These are phyloP conservation scores for Drosophila pallidifrons DNA, from an alignment of 1,140 invertebrate species.

Conservation along the genomic window DNA sequence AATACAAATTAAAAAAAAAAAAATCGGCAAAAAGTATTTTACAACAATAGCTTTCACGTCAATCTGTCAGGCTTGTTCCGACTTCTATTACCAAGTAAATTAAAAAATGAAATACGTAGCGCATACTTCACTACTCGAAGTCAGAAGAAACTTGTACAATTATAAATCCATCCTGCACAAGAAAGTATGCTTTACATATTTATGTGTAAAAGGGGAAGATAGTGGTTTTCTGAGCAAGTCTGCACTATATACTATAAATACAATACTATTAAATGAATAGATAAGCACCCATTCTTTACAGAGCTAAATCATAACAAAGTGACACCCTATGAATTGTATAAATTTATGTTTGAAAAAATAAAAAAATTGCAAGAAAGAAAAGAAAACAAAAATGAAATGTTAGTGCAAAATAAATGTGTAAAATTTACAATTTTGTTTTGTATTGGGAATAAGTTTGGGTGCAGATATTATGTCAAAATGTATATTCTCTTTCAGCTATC, in stretches of 20 bases:
- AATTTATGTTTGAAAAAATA: constrained; percentile 52
- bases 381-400: constrained; percentile 63
- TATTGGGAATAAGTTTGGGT: constrained; percentile 8
- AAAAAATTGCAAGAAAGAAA: constrained; percentile 12
- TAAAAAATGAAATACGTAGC: background rate
- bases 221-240: background rate
- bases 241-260: constrained; percentile 6
- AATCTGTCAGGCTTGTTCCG: background rate
- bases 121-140: background rate
- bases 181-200: background rate
- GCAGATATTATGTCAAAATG: background rate
- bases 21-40: background rate
- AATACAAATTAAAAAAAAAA: constrained; percentile 41
- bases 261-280: constrained; percentile 1
- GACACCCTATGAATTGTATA: constrained; percentile 59
- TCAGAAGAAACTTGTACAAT: background rate
- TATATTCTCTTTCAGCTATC: too few relatives aligned
- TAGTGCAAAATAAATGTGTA: constrained; percentile 82
- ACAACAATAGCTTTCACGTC: background rate
- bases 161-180: background rate
- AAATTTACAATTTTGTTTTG: constrained; percentile 41
- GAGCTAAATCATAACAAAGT: constrained; percentile 34
- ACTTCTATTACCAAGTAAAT: background rate
- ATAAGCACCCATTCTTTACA: constrained; percentile 50
- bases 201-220: background rate